Conservation (phyloP, 2,888 invertebrate genomes). For the Acronicta psi region DNA sequence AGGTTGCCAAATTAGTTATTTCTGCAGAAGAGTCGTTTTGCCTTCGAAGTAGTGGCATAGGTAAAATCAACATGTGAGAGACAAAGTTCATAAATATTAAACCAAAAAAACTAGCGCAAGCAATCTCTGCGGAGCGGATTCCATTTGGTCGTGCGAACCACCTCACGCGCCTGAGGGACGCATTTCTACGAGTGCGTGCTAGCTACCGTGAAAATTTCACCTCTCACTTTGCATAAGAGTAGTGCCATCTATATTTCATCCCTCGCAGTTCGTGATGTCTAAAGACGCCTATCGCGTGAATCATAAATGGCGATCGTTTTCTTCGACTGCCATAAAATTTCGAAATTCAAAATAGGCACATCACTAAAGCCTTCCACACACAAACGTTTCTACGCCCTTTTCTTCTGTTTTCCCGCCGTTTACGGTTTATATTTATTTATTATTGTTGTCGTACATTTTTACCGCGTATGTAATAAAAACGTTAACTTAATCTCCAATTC, state of each 20-base stretch:
- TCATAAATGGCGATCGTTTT: conserved; percentile 84
- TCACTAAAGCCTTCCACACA: conserved; percentile 57
- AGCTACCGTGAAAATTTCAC: conserved; percentile 78
- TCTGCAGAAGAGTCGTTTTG: too few relatives aligned
- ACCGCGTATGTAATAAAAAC: conserved; percentile 58
- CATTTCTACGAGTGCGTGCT: conserved; percentile 76
- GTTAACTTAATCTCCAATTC: conserved; percentile 59
- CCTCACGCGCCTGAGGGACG: conserved; percentile 74
- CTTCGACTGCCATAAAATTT: conserved; percentile 73
- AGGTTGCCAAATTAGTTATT: too few relatives aligned
- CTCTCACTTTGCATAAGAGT: conserved; percentile 81
- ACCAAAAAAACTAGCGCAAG: conserved; percentile 80
- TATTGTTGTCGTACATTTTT: conserved; percentile 62
- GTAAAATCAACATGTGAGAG: conserved; percentile 78
- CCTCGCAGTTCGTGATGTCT: conserved; percentile 74
- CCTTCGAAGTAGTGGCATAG: conserved; percentile 77
- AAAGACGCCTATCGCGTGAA: conserved; percentile 81
- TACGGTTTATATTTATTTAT: conserved; percentile 60
- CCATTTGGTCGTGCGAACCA: conserved; percentile 75
- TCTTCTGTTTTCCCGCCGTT: conserved; percentile 56
- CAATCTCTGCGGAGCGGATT: conserved; percentile 82
- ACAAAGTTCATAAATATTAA: conserved; percentile 85
- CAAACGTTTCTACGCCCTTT: conserved; percentile 57
- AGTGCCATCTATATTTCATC: conserved; percentile 83
- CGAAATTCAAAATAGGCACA: conserved; percentile 64